phyloP scores from a whole-genome alignment of 2,888 invertebrate species.

The Bombylius major region DNA sequence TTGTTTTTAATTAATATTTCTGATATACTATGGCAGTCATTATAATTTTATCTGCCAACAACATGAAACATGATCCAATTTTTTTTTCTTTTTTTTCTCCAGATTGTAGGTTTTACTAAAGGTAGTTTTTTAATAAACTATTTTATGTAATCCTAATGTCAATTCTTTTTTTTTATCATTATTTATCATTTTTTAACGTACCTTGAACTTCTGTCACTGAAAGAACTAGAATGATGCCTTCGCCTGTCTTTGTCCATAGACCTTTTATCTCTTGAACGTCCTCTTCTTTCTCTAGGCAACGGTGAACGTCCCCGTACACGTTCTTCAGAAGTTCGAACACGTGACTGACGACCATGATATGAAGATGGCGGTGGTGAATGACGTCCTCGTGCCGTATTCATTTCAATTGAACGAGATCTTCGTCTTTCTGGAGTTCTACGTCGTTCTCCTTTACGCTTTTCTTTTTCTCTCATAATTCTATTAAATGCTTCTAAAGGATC shows the following conservation, averaged over 20 bases:
- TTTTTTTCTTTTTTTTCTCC: background rate
- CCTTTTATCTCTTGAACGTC: conserved; percentile 24
- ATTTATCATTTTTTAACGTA: conserved; percentile 2
- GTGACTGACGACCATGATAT: conserved; percentile 7
- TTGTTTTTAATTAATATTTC: too few relatives aligned
- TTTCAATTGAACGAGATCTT: conserved; percentile 31
- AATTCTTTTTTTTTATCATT: background rate
- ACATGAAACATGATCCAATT: background rate
- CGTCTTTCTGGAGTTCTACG: conserved; percentile 39
- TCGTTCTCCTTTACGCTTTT: conserved; percentile 42
- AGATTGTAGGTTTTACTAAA: background rate
- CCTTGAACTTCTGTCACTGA: conserved; percentile 21
- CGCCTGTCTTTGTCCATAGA: conserved; percentile 11
- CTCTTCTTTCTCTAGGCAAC: conserved; percentile 25
- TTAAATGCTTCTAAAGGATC: conserved; percentile 81
- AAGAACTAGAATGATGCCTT: conserved; percentile 19
- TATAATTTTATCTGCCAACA: background rate
- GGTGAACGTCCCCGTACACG: conserved; percentile 24
- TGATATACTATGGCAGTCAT: too few relatives aligned
- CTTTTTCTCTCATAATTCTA: conserved; percentile 72
- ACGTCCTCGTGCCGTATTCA: conserved; percentile 17
- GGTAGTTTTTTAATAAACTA: background rate
- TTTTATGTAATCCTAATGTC: background rate
- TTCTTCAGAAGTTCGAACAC: conserved; percentile 12
- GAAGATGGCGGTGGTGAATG: conserved; percentile 13